Percentiles rank a stretch among this genome's conserved stretches.
phyloP scores from a whole-genome alignment of 2,113 vertebrate species.

The Pygoscelis antarcticus region DNA sequence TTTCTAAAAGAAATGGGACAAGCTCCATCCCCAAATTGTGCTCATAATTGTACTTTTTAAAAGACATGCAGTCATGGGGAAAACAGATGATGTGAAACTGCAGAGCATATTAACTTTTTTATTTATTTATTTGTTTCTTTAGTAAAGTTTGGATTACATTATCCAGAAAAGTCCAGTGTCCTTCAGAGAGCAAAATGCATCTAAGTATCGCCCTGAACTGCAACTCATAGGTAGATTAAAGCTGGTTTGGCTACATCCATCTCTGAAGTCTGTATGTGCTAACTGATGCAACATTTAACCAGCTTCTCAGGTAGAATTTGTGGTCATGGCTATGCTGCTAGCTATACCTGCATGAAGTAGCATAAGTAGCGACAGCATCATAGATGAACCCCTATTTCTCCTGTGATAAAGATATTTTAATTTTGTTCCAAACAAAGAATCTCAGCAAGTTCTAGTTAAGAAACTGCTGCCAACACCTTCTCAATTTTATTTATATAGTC shows the following conservation, averaged over 20 bases:
- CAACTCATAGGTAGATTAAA: background rate
- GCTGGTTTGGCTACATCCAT: background rate
- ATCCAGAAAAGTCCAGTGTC: background rate
- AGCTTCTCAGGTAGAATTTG: background rate
- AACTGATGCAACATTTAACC: background rate
- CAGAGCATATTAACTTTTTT: background rate
- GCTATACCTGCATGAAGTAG: background rate
- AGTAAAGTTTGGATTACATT: background rate
- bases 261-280: background rate
- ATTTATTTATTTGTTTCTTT: background rate
- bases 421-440: background rate
- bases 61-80: background rate
- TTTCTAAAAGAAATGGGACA: background rate
- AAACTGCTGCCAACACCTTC: constrained; percentile 8
- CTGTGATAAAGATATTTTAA: background rate
- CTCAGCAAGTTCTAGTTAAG: background rate
- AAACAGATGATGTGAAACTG: background rate
- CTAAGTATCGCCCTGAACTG: background rate
- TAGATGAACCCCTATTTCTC: background rate
- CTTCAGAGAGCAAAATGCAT: background rate
- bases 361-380: background rate
- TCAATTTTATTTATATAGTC: constrained; percentile 15
- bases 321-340: background rate
- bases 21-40: background rate
- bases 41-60: background rate